Evolutionary conservation across 2,113 vertebrate species (phyloP), one percentile per base, ranked within the genome.

Genomic region (Anoura caudifer): DNA sequence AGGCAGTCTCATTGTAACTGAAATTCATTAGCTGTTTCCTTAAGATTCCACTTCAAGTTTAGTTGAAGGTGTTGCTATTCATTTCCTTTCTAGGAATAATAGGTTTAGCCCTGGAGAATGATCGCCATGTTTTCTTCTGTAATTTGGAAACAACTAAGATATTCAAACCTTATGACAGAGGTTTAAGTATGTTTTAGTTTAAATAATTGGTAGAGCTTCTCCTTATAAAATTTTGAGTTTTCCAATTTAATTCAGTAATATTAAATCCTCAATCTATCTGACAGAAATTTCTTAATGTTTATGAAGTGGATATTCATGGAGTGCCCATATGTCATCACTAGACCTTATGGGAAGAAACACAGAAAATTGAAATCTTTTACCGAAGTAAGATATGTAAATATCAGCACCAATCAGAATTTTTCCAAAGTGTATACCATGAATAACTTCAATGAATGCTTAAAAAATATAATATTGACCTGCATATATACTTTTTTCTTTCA

Each of bases 21-120:
- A 89, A 15, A 73, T 11, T 75, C 3, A 12, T 11, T 11, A 83
- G 28, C 31, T 24, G 45, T 79, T 89, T 90, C 84, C 72, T 91
- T 73, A 88, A 54, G 69, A 90, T 82, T 97, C 52, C 47, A 41
- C 52, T 91, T 90, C 20, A 86, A 70, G 43, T 76, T 90, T 88
- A 87, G 50, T n/a, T 80, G 41, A 91, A 45, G 24, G n/a, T 36
- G 17, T 45, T 59, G 24, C 50, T 95, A 69, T 75, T 96, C 12
- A 54, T 38, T 91, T 91, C 83, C 41, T 91, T 61, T 86, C 43
- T 91, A 73, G 54, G 77, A 83, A 86, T 63, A 47, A 36, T n/a
- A 52, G 3, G 33, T 54, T 73, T 5, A 59, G 33, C 65, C 43
- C 33, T 36, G 61, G 45, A 84, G 33, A 69, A 41, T 33, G 45